Base-by-base conservation (phyloP, 2,797 vertebrate species). In the Urosaurus nigricauda region DNA sequence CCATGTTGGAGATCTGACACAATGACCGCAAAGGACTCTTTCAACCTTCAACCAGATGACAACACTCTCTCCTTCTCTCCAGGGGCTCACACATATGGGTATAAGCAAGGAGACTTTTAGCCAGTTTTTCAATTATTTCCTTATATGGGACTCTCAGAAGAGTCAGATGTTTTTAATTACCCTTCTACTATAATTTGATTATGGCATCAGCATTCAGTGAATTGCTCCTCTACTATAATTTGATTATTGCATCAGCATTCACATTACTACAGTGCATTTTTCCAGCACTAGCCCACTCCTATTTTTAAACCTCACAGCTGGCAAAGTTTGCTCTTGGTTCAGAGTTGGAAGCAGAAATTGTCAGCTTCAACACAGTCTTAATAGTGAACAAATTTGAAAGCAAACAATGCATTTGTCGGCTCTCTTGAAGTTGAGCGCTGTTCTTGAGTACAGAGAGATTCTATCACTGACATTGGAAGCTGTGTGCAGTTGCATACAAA, bases 111-210 rank as follows among this genome's bases (percentile, higher is more conserved):
- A 21, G 63, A 5, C 1, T n/a, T 47, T 68, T 60, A 84, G 43
- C 60, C 11, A 40, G 63, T 43, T 68, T 77, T 29, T 70, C 74
- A 78, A 70, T 68, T 83, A 78, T 14, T 83, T 78, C 70, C 70
- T 87, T 17, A 74, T 35, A 70, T 74, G 37, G 19, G 53, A 82
- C 87, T 90, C 47, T 84, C 43, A 88, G 37, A 80, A 56, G 58
- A 88, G 87, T 84, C 87, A 84, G 87, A 88, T 88, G 81, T 78
- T 88, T 12, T 88, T 92, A 43, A 89, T 40, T 86, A 92, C 56
- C 71, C 85, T 70, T 53, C 92, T 65, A 89, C 58, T 60, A 88
- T 83, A 90, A 91, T 73, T 43, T 29, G 24, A 88, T 84, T 92
- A 53, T 60, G 35, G 51, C n/a, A 83, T 58, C 26, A 63, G 71